Conservation (phyloP, 2,113 vertebrate species). For the Istiophorus platypterus region DNA sequence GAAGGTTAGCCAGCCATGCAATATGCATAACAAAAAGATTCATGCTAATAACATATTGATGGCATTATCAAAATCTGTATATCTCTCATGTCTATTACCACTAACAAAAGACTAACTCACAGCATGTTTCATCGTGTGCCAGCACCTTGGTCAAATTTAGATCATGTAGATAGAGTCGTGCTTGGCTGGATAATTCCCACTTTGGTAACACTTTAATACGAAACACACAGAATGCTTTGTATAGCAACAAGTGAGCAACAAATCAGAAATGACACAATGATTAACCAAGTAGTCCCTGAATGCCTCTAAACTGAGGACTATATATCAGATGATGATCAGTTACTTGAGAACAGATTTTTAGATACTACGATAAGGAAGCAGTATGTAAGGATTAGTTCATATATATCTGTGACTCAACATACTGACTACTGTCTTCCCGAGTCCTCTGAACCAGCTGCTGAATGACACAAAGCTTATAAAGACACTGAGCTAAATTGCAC, state of each 20-base stretch:
- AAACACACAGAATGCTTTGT: not conserved
- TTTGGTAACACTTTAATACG: not conserved
- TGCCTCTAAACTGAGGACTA: not conserved
- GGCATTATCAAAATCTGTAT: no score
- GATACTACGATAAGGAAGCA: no score
- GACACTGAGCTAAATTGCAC: no score
- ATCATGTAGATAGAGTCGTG: not conserved
- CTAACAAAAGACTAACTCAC: not conserved
- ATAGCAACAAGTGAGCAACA: not conserved
- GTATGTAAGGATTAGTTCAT: not conserved
- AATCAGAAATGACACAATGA: not conserved
- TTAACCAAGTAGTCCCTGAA: not conserved
- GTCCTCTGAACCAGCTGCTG: no score
- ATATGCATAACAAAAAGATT: not conserved
- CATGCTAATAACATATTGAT: not conserved
- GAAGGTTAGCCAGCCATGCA: not conserved
- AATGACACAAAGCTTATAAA: no score
- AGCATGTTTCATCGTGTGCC: not conserved
- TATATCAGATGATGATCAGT: not conserved
- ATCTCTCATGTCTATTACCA: not conserved
- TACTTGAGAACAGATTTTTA: not conserved
- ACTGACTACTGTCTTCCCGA: no score
- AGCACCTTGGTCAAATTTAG: not conserved
- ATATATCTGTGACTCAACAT: not conserved
- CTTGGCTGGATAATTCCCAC: not conserved